Percentiles rank a stretch among this genome's conserved stretches.
Evolutionary conservation across 2,113 vertebrate genomes (phyloP).

Genomic region (Oncorhynchus keta): DNA sequence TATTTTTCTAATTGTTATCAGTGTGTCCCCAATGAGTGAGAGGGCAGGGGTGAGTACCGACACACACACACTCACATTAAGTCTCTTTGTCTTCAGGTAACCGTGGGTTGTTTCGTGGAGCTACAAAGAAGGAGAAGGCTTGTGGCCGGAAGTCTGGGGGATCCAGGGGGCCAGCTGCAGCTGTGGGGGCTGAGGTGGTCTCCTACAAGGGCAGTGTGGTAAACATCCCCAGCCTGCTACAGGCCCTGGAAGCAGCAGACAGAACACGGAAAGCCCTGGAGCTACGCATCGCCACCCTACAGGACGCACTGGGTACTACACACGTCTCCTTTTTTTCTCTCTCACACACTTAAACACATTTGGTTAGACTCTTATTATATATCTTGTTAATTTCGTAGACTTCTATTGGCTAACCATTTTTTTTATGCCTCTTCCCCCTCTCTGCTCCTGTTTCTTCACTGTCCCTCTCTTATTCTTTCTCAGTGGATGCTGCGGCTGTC

Average conservation of each 20-base stretch:
- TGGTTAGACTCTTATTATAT: too few species aligned
- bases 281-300: conserved; percentile 62
- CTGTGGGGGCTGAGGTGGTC: conserved; percentile 43
- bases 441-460: background rate
- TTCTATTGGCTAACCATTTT: fast-evolving
- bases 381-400: too few species aligned
- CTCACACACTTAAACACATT: too few species aligned
- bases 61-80: background rate
- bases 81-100: conserved; percentile 57
- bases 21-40: too few species aligned
- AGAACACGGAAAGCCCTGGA: conserved; percentile 61
- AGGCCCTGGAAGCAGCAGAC: conserved; percentile 69
- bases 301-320: conserved; percentile 67
- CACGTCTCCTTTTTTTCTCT: too few species aligned
- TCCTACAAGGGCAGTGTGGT: conserved; percentile 58
- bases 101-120: conserved; percentile 52
- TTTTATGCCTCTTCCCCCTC: background rate
- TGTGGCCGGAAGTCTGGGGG: conserved; percentile 25
- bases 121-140: conserved; percentile 11
- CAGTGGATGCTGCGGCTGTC: too few species aligned
- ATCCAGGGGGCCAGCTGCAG: background rate
- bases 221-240: conserved; percentile 62
- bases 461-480: background rate
- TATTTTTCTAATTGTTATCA: too few species aligned
- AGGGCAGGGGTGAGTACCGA: too few species aligned